phyloP scores from a whole-genome alignment of 2,113 vertebrate species.

The Pseudorectes ferrugineus region DNA sequence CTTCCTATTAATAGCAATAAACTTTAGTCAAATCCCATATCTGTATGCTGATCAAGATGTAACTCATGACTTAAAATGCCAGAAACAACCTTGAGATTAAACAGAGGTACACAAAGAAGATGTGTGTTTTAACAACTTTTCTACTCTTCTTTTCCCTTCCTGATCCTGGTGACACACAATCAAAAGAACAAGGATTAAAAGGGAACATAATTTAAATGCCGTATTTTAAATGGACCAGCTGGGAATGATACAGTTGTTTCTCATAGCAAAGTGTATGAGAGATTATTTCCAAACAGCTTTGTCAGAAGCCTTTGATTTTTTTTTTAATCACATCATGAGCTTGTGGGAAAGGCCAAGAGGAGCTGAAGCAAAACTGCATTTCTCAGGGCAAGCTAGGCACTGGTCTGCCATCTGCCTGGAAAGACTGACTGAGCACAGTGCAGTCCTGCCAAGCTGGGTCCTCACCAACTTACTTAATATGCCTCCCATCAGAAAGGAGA shows the following conservation, averaged over 20 bases:
- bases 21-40: slow-evolving; percentile 49
- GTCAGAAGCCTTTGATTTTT: not conserved
- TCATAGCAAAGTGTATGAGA: not conserved
- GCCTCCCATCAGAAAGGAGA: not conserved
- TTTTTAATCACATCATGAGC: not conserved
- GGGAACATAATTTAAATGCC: not conserved
- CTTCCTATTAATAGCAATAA: slow-evolving; percentile 63
- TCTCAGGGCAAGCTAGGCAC: not conserved
- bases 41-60: slow-evolving; percentile 15
- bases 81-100: slow-evolving; percentile 25
- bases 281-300: not conserved
- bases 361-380: not conserved
- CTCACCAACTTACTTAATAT: not conserved
- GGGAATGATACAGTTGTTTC: not conserved
- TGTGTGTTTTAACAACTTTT: not conserved
- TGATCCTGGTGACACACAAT: not conserved
- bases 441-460: not conserved
- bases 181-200: slow-evolving; percentile 23
- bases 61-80: slow-evolving; percentile 1
- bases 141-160: not conserved
- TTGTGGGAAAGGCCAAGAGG: not conserved
- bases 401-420: not conserved
- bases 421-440: not conserved
- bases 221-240: not conserved
- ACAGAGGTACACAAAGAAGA: not conserved